Base-by-base conservation (phyloP, 2,113 vertebrate genomes). In the Caloenas nicobarica region DNA sequence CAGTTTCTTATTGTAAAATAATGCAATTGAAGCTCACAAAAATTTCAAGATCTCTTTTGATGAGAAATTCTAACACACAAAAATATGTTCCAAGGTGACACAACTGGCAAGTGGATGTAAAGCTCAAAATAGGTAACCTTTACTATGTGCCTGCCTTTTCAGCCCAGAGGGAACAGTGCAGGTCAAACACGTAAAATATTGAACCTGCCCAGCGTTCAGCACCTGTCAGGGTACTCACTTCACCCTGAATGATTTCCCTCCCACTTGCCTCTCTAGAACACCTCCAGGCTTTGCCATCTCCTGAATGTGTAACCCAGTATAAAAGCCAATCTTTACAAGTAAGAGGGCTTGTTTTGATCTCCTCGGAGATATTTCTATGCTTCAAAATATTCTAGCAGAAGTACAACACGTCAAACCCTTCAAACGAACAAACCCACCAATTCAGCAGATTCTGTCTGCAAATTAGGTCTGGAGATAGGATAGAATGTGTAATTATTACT, bases 401-500 rank as follows among this genome's bases (percentile, higher is more conserved):
- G 53, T 64, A 54, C 6, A 62, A 60, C 19, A n/a, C 68, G 46
- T 53, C 88, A 93, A 91, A 33, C 7, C 16, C 34, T 69, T 73
- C 68, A 82, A 94, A 86, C 68, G 29, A 90, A 68, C 33, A 80
- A 80, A 96, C 48, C 8, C 40, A 86, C 42, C 36, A 79, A 40
- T 71, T 84, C 13, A 42, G 17, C 64, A 94, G 57, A 34, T 84
- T 92, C 46, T 65, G 42, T 42, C 58, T 72, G 26, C 21, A 87
- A 89, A 89, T 80, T 66, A 79, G 29, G 34, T 76, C 61, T 88
- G 40, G 40, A 86, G 62, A 93, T 54, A 74, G 46, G 22, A 86
- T 23, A 92, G 38, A 69, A 88, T 38, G 19, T 86, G 40, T 58
- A 90, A 86, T 86, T 92, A 92, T 69, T 54, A 19, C 36, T 65